Base-by-base conservation (phyloP, 2,888 invertebrate genomes). In the Dryobotodes eremita region DNA sequence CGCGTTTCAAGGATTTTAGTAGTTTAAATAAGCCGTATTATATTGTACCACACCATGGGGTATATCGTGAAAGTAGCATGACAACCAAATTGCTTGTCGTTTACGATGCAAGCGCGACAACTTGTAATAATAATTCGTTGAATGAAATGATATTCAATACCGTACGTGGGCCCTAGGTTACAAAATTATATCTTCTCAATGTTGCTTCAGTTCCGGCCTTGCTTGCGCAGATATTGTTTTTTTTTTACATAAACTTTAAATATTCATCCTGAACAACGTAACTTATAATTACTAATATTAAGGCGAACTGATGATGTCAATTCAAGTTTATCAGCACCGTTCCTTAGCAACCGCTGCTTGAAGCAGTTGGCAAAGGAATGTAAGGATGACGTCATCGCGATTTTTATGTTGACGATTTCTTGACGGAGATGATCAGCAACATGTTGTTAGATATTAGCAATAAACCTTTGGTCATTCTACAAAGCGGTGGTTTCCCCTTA, bases 141-240 rank as follows among this genome's bases (percentile, higher is more conserved):
- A 57, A 57, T n/a, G 57, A 57, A 57, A 57, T n/a, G 57, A 57
- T n/a, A 53, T 53, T 23, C 23, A 57, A 11, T 57, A n/a, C n/a
- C n/a, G n/a, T n/a, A 11, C n/a, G 23, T 23, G 20, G 53, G 53
- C 6, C 53, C 53, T 23, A 66, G 46, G 17, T 46, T 66, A 26
- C 26, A 65, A 66, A 53, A 66, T 3, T 46, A 66, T 48, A 66
- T 66, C 7, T 66, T 48, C 17, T 66, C 66, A 48, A 66, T 66
- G 26, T 26, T 66, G n/a, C 46, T 66, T 10, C 46, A 46, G 26
- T 66, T 66, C 10, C 46, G 66, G 10, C 46, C n/a, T 65, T 17
- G 65, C 65, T 46, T 65, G 65, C 46, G 65, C 65, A 11, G 65
- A 65, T 65, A 46, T n/a, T n/a, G n/a, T n/a, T n/a, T n/a, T n/a